A percentile compares a stretch with the other conserved stretches of the same genome.
Evolutionary conservation across 2,888 invertebrate genomes (phyloP).

Genomic region (Ethmia dodecea): DNA sequence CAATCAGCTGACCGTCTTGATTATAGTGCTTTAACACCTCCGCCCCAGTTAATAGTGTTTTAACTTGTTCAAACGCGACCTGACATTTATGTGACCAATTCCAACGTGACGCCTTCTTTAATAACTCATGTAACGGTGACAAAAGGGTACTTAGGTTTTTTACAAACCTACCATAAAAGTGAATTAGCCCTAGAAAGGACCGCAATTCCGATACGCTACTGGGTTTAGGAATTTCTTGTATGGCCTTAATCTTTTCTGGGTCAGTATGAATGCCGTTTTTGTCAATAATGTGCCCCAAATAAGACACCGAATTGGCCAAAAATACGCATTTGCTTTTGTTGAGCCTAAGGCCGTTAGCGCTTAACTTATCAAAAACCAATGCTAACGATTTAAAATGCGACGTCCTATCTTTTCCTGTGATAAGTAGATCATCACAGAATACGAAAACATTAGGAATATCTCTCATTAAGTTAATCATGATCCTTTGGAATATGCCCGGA

Average conservation of each 20-base stretch:
- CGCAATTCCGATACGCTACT: slow-evolving; percentile 1
- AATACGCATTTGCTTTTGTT: neutral
- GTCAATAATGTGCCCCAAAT: neutral
- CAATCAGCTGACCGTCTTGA: neutral
- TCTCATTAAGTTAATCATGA: neutral
- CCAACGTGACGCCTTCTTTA: neutral
- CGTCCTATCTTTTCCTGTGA: neutral
- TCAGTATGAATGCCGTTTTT: neutral
- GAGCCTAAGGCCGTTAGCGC: neutral
- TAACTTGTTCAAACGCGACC: neutral
- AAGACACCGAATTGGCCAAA: neutral
- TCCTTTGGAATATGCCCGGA: neutral
- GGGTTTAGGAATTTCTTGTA: neutral
- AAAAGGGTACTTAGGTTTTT: neutral
- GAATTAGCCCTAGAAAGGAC: slow-evolving; percentile 1
- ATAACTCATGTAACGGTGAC: neutral
- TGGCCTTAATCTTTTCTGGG: neutral
- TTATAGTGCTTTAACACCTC: neutral
- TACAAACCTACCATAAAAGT: slow-evolving; percentile 1
- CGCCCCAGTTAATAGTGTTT: neutral
- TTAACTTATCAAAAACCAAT: neutral
- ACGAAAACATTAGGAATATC: neutral
- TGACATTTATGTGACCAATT: neutral
- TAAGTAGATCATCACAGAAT: neutral
- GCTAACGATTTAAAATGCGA: neutral